Evolutionary conservation across 2,113 vertebrate genomes (phyloP).

Genomic region (Corythoichthys intestinalis): DNA sequence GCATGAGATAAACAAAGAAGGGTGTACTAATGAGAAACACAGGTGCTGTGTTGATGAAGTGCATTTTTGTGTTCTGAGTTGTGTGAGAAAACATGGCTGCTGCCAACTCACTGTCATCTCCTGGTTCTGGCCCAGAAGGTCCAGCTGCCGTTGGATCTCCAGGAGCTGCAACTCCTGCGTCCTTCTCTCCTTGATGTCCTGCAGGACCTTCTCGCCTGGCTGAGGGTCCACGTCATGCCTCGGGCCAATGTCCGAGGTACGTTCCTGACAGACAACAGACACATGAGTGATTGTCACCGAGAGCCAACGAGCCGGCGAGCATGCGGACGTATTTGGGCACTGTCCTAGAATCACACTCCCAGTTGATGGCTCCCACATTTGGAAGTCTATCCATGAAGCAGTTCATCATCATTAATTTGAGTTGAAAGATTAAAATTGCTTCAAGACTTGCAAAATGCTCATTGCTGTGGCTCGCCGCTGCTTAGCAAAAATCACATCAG

Average conservation of each 20-base stretch:
- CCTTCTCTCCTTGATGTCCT: conserved; percentile 76
- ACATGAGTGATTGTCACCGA: conserved; percentile 37
- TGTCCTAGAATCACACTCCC: conserved; percentile 13
- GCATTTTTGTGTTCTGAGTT: conserved; percentile 20
- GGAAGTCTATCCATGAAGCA: conserved; percentile 18
- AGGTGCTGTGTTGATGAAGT: conserved; percentile 18
- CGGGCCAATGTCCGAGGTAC: conserved; percentile 60
- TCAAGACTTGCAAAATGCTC: conserved; percentile 8
- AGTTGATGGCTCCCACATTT: conserved; percentile 22
- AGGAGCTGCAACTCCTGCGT: conserved; percentile 77
- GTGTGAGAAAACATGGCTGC: conserved; percentile 27
- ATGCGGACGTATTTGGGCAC: conserved; percentile 14
- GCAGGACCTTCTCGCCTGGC: conserved; percentile 83
- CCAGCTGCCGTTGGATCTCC: conserved; percentile 85
- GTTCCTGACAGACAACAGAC: conserved; percentile 71
- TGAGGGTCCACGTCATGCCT: conserved; percentile 54
- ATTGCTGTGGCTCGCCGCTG: background rate
- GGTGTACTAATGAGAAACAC: conserved; percentile 6
- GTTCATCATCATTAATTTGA: conserved; percentile 24
- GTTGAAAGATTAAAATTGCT: conserved; percentile 28
- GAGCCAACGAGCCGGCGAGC: conserved; percentile 38
- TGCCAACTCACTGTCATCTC: conserved; percentile 68
- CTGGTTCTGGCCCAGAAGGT: conserved; percentile 66
- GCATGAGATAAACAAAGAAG: conserved; percentile 10
- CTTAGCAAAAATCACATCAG: conserved; percentile 15